Base-by-base conservation (phyloP, 2,797 vertebrate species). In the Platalea minor region DNA sequence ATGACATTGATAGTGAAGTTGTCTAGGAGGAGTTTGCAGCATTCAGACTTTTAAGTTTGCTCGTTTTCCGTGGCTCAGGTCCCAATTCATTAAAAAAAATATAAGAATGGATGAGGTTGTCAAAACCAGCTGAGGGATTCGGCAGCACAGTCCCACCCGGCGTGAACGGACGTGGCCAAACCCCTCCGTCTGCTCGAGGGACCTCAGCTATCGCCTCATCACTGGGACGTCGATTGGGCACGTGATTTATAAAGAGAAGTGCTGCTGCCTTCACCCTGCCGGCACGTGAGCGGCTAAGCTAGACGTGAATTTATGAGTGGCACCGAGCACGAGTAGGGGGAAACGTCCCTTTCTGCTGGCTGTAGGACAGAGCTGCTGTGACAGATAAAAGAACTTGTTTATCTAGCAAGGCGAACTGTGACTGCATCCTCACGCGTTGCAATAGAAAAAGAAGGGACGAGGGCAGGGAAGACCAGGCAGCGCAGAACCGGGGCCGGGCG, bases 1-100 rank as follows among this genome's bases (percentile, higher is more conserved):
- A 93, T 98, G 98, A 96, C 96, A 95, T 60, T 98, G 98, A 97
- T 97, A 98, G 98, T 98, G 97, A 98, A 98, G 96, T 96, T 97
- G 97, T 98, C 97, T 97, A 97, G 96, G 97, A 98, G 88, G 96
- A 91, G 97, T 94, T 73, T 73, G 95, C 93, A 88, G 95, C 94
- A 91, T 74, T 89, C 43, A 83, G 90, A 48, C 91, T 77, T 67
- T 88, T 59, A 90, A 41, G 72, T 74, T 94, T 67, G 83, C 88
- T 93, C 8, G 0, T 92, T 94, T 94, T 88, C 95, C 2, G 2
- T n/a, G 81, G 86, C 91, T 90, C 88, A 91, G 96, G 96, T 91
- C 96, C 96, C 93, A 97, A 93, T 96, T 97, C 95, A 92, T 96
- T 95, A 85, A 89, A 86, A 96, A 94, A 95, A 95, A 81, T 50